Evolutionary conservation across 1,140 invertebrate species (phyloP).

Genomic region (Scaptodrosophila lebanonensis): DNA sequence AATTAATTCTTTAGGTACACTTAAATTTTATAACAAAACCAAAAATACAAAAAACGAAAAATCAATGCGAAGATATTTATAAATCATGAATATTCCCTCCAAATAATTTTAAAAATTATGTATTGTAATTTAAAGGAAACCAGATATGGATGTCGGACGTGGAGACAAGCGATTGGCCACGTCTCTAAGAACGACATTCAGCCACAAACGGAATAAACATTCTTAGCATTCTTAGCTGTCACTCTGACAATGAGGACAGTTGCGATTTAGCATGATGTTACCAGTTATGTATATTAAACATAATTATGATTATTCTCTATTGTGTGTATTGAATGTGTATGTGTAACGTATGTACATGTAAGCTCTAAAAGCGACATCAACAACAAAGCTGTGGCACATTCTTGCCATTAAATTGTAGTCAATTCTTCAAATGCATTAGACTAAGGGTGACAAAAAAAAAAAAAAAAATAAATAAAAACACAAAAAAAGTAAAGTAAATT

Average conservation of each 20-base stretch:
- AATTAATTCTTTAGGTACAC: conserved; percentile 30
- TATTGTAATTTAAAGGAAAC: conserved; percentile 48
- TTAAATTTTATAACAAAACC: conserved; percentile 43
- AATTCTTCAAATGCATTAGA: conserved; percentile 67
- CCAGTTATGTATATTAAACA: conserved; percentile 68
- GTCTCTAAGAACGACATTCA: conserved; percentile 61
- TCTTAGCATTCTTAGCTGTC: conserved; percentile 34
- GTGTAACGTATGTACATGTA: conserved; percentile 68
- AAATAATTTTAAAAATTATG: conserved; percentile 76
- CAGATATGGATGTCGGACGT: conserved; percentile 35
- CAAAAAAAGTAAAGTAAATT: conserved; percentile 15
- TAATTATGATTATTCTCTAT: conserved; percentile 71
- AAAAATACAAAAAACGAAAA: too few relatives aligned
- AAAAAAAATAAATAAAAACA: conserved; percentile 14
- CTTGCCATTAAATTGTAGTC: conserved; percentile 73
- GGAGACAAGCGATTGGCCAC: too few relatives aligned
- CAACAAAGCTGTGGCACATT: conserved; percentile 54
- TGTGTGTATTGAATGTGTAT: conserved; percentile 69
- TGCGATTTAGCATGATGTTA: conserved; percentile 70
- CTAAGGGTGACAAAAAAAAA: conserved; percentile 40
- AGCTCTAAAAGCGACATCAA: conserved; percentile 39
- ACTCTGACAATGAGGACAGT: conserved; percentile 41
- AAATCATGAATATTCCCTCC: conserved; percentile 76
- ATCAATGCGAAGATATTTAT: conserved; percentile 58
- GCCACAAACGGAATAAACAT: conserved; percentile 36